Percentiles rank a stretch among this genome's conserved stretches.
Conservation (phyloP, 1,140 invertebrate genomes). For the Mamestra configurata region DNA sequence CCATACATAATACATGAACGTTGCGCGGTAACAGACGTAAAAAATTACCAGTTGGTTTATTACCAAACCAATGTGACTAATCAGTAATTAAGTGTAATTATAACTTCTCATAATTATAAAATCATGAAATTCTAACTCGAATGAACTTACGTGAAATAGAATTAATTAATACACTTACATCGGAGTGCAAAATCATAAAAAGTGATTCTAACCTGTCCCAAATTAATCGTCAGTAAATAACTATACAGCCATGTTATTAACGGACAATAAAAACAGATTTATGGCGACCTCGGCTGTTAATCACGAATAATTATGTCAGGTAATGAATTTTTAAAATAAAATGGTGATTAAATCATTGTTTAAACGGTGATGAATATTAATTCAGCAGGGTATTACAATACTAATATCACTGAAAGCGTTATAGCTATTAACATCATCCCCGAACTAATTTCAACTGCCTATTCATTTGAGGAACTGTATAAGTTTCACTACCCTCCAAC, state of each 20-base stretch:
- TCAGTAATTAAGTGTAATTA: slow-evolving; percentile 26
- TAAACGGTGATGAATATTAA: slow-evolving; percentile 35
- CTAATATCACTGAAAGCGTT: slow-evolving; percentile 7
- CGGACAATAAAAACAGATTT: slow-evolving; percentile 39
- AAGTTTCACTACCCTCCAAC: slow-evolving; percentile 26
- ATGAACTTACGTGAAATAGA: neutral
- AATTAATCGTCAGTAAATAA: slow-evolving; percentile 29
- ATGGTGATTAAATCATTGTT: slow-evolving; percentile 20
- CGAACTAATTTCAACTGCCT: slow-evolving; percentile 36
- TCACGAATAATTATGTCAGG: slow-evolving; percentile 18
- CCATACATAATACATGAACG: slow-evolving; percentile 35
- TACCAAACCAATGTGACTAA: neutral
- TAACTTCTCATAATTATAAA: neutral
- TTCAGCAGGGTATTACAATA: neutral
- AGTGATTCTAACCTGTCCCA: slow-evolving; percentile 1
- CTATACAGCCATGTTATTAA: slow-evolving; percentile 17
- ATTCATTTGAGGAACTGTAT: slow-evolving; percentile 40
- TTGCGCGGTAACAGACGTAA: neutral
- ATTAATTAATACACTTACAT: neutral
- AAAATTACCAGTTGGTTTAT: slow-evolving; percentile 18
- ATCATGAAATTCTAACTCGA: neutral
- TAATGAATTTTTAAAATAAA: slow-evolving; percentile 35
- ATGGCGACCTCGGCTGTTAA: slow-evolving; percentile 35
- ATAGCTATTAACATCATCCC: slow-evolving; percentile 3
- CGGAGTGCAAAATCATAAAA: neutral